A percentile compares a stretch with the other conserved stretches of the same genome.
phyloP scores from a whole-genome alignment of 2,888 invertebrate genomes.

The Spialia ferax region DNA sequence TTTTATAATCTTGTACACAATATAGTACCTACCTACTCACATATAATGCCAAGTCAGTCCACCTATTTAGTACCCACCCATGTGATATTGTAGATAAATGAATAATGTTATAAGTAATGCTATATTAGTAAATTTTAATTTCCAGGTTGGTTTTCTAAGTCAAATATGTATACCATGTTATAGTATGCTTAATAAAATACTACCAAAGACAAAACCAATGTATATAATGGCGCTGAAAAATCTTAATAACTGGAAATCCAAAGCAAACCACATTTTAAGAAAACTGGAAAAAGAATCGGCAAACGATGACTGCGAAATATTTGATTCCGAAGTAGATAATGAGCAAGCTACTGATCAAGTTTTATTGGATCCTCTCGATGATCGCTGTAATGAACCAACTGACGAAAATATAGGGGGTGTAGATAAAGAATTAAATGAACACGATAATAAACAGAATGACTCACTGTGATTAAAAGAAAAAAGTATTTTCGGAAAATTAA shows the following conservation, averaged over 20 bases:
- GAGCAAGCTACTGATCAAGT: constrained; percentile 29
- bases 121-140: no score
- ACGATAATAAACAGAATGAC: constrained; percentile 40
- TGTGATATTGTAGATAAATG: no score
- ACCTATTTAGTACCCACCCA: no score
- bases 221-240: constrained; percentile 89
- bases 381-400: constrained; percentile 33
- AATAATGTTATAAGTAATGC: no score
- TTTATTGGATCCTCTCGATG: not conserved
- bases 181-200: constrained; percentile 87
- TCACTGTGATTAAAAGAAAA: constrained; percentile 34
- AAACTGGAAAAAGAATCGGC: constrained; percentile 29
- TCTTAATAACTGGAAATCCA: constrained; percentile 62
- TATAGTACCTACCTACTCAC: no score
- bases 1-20: no score
- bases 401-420: constrained; percentile 14
- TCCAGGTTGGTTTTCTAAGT: constrained; percentile 91
- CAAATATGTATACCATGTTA: constrained; percentile 95
- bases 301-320: constrained; percentile 32
- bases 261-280: constrained; percentile 48
- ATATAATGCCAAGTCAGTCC: no score
- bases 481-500: constrained; percentile 40
- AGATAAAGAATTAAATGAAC: constrained; percentile 1
- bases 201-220: constrained; percentile 91
- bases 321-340: constrained; percentile 41